Conservation (phyloP, 2,888 invertebrate genomes). For the Troides aeacus region DNA sequence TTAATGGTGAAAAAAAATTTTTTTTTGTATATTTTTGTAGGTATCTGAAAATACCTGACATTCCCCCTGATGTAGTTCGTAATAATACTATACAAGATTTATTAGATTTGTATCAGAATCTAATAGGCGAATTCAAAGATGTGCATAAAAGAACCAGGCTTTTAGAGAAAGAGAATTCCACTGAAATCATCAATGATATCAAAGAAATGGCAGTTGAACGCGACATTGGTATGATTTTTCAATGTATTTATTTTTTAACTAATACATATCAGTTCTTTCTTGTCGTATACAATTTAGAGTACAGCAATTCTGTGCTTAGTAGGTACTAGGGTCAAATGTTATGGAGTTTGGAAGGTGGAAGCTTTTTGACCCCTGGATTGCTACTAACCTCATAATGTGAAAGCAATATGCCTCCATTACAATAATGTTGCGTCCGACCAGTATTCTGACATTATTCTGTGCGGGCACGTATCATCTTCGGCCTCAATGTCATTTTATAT, state of each 20-base stretch:
- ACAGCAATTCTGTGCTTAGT: no score
- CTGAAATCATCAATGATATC: conserved; percentile 91
- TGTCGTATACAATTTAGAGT: no score
- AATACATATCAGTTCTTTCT: no score
- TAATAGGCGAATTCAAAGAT: conserved; percentile 90
- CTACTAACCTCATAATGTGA: no score
- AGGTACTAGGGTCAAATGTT: no score
- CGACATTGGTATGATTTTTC: conserved; percentile 80
- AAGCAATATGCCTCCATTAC: no score
- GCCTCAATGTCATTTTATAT: no score
- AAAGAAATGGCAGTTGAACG: conserved; percentile 92
- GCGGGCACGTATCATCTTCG: no score
- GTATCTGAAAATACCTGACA: conserved; percentile 81
- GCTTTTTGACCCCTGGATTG: no score
- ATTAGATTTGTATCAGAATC: conserved; percentile 85
- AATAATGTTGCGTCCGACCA: no score
- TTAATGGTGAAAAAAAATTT: neutral
- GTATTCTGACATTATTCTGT: no score
- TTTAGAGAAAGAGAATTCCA: conserved; percentile 83
- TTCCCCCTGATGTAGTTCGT: conserved; percentile 86
- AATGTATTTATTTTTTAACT: neutral
- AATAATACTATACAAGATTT: conserved; percentile 87
- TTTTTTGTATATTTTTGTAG: conserved; percentile 42
- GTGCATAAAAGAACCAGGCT: conserved; percentile 86
- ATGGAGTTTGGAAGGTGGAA: no score